Evolutionary conservation across 2,888 invertebrate species (phyloP), one percentile per base, ranked within the genome.

Genomic region (Orthosia gothica): DNA sequence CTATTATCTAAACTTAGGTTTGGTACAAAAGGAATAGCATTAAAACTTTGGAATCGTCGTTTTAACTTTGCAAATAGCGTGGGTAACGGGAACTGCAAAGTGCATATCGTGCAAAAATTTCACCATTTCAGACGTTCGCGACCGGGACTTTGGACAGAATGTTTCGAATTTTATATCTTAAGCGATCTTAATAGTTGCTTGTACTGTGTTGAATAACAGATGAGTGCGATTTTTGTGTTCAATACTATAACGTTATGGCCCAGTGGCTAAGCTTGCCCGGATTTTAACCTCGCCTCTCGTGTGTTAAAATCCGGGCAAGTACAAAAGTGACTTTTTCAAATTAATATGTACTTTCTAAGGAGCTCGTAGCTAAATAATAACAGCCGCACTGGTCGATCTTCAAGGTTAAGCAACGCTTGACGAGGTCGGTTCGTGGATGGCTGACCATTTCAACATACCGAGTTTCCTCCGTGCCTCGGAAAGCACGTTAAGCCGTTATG

Each of bases 21-120:
- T 49, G 20, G 40, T 65, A 66, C 49, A 50, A 80, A 80, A 79
- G 59, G 20, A 82, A 76, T 81, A 58, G 50, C 74, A 78, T 81
- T 77, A 69, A 84, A 81, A 82, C 69, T 83, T 83, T 11, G 40
- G 66, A 84, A 70, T 71, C 57, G 55, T 57, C 70, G 70, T 57
- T 73, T 65, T 54, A 84, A 77, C 82, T 78, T 84, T 71, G 72
- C 62, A 64, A 85, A 62, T 85, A 85, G 61, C 69, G 58, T 70
- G 64, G 58, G 78, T 85, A 85, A 75, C 74, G 74, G 72, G 55
- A 65, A 80, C 52, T 78, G 65, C 54, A 73, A 68, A 67, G 66
- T 78, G 79, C 79, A 74, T 68, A 57, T 67, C 59, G 79, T 63
- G 62, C 57, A 59, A 59, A 85, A 75, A 72, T 84, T 79, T 82